Evolutionary conservation across 2,113 vertebrate genomes (phyloP).

Genomic region (Cyprinodon brontotheroides): DNA sequence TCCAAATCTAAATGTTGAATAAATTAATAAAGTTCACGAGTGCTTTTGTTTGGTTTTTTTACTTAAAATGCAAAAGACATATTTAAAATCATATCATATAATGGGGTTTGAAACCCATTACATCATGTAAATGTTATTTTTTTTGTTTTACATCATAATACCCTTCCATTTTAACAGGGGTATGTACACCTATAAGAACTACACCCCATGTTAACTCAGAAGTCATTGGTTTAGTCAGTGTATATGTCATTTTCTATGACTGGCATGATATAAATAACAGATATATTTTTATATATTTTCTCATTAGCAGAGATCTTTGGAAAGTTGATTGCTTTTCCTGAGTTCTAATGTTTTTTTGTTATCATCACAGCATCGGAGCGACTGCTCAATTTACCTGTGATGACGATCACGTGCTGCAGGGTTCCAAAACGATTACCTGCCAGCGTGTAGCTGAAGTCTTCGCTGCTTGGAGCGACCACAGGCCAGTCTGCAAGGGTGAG

Average conservation of each 20-base stretch:
- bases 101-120: not conserved
- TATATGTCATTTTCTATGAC: slow-evolving; percentile 3
- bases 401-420: slow-evolving; percentile 96
- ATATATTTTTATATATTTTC: slow-evolving; percentile 21
- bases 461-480: slow-evolving; percentile 96
- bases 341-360: slow-evolving; percentile 51
- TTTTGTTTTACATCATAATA: not conserved
- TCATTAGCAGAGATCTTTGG: slow-evolving; percentile 33
- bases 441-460: slow-evolving; percentile 96
- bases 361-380: slow-evolving; percentile 86
- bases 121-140: no score
- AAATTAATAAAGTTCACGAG: no score
- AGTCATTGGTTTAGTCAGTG: not conserved
- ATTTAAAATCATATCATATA: not conserved
- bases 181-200: not conserved
- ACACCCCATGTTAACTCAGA: not conserved
- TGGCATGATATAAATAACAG: slow-evolving; percentile 32
- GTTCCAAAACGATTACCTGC: slow-evolving; percentile 95
- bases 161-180: not conserved
- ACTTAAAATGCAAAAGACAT: not conserved
- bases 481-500: slow-evolving; percentile 97
- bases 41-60: not conserved
- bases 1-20: not conserved
- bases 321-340: slow-evolving; percentile 49
- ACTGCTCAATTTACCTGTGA: slow-evolving; percentile 93